Evolutionary conservation across 2,888 invertebrate genomes (phyloP).

Genomic region (Drosophila rellima): DNA sequence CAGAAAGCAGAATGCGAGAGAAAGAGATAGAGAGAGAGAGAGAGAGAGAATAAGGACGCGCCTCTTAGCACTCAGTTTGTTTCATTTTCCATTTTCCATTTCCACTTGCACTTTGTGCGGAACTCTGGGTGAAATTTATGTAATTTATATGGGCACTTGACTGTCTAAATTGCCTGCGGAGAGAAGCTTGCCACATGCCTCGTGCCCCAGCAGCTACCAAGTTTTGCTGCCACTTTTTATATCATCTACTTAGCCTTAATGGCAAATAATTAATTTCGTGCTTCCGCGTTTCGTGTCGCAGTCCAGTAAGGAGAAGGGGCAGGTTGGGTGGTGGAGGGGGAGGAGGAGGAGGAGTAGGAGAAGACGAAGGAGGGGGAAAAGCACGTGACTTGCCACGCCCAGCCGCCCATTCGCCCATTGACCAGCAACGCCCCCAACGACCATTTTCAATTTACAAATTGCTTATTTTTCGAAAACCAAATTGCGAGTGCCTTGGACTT

Average conservation of each 20-base stretch:
- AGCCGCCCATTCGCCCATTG: conserved; percentile 19
- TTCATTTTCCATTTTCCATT: conserved; percentile 26
- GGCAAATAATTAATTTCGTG: conserved; percentile 86
- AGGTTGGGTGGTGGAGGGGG: too few relatives aligned
- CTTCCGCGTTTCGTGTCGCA: conserved; percentile 81
- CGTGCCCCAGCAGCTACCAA: background rate
- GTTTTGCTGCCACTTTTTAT: conserved; percentile 81
- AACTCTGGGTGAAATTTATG: conserved; percentile 84
- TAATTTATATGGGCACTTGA: conserved; percentile 86
- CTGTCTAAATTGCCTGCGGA: conserved; percentile 86
- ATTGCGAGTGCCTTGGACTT: conserved; percentile 79
- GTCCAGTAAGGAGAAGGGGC: background rate
- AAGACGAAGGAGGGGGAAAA: background rate
- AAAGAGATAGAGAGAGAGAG: background rate
- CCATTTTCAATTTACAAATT: conserved; percentile 82
- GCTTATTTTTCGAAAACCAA: conserved; percentile 81
- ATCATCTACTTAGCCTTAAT: conserved; percentile 86
- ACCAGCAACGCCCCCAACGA: conserved; percentile 48
- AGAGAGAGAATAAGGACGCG: conserved; percentile 12
- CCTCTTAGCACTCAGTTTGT: conserved; percentile 27
- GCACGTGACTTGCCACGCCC: conserved; percentile 40
- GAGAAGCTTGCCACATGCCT: conserved; percentile 47
- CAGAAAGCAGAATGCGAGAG: background rate
- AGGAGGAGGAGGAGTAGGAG: too few relatives aligned
- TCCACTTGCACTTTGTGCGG: conserved; percentile 49